A percentile compares a stretch with the other conserved stretches of the same genome.
phyloP scores from a whole-genome alignment of 2,888 invertebrate species.

The Unio pictorum region DNA sequence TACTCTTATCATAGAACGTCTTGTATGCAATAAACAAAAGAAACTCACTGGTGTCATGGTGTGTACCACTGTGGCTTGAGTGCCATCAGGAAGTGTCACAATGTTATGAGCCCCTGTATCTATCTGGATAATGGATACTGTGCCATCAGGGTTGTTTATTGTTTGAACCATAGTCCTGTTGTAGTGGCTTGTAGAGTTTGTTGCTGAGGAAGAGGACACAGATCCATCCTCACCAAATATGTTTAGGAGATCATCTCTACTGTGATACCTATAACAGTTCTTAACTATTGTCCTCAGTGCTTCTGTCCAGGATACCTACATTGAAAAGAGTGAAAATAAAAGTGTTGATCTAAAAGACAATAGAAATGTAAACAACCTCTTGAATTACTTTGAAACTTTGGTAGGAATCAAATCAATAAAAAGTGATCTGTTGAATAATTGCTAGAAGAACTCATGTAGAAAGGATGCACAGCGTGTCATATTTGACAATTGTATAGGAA shows the following conservation, averaged over 20 bases:
- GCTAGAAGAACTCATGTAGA: too few species aligned
- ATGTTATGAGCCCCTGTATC: constrained; percentile 52
- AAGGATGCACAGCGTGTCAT: too few species aligned
- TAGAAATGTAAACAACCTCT: neutral
- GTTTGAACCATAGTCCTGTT: constrained; percentile 93
- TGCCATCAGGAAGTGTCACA: constrained; percentile 90
- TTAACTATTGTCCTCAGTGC: constrained; percentile 95
- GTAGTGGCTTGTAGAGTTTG: constrained; percentile 12
- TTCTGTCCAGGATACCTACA: constrained; percentile 97
- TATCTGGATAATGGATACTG: constrained; percentile 92
- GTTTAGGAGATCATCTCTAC: constrained; percentile 89
- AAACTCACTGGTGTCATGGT: constrained; percentile 59
- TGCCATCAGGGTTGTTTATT: constrained; percentile 96
- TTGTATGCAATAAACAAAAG: too few species aligned
- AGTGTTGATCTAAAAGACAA: neutral
- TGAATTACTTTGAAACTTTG: neutral
- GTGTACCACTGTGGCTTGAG: constrained; percentile 91
- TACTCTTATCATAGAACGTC: too few species aligned
- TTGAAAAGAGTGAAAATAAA: constrained; percentile 25
- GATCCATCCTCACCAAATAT: constrained; percentile 24
- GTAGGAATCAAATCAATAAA: too few species aligned
- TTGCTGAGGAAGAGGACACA: neutral
- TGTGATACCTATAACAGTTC: constrained; percentile 98
- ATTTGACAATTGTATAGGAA: too few species aligned
- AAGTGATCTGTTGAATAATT: too few species aligned